Evolutionary conservation across 2,113 vertebrate genomes (phyloP), one percentile per base, ranked within the genome.

Genomic region (Patagioenas fasciata): DNA sequence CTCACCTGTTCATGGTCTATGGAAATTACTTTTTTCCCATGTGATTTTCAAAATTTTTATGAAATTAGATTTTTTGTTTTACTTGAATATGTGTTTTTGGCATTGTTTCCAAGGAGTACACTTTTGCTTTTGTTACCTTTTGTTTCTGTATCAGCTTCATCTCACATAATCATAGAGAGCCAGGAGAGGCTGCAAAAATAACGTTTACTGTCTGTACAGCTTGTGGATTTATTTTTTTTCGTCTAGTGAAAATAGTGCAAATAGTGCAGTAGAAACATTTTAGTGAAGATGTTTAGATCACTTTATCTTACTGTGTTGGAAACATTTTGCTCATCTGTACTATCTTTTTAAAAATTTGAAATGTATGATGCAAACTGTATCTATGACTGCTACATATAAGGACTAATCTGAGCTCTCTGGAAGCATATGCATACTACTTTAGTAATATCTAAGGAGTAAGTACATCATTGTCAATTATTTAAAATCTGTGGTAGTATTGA

Each of bases 291-390:
- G 13, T 69, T 90, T 74, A 17, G 9, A 56, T 85, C 34, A 36
- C 83, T 80, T 82, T 20, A 11, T 54, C 42, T 75, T 82, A 62
- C 36, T 53, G 3, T 48, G 5, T 56, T 90, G 48, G 47, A 85
- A 82, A 64, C 1, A 11, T 51, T 85, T 82, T 88, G 11, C 71
- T 80, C 23, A 64, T 19, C 15, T 72, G 10, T 38, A 42, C 34
- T 88, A 6, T 16, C 16, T 84, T 87, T 60, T 16, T 1, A 47
- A 91, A 79, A 77, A 65, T 5, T 15, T 21, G n/a, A 78, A 89
- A 74, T 0, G 0, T 5, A 8, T 1, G 3, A 8, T 50, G 23
- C 18, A 77, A 36, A 36, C 25, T 24, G 1, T 2, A 42, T 42
- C 25, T 42, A 19, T 40, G 24, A 50, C 60, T 89, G 13, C 31